Percentiles rank a stretch among this genome's conserved stretches.
Conservation (phyloP, 1,140 invertebrate genomes). For the Nasonia vitripennis region DNA sequence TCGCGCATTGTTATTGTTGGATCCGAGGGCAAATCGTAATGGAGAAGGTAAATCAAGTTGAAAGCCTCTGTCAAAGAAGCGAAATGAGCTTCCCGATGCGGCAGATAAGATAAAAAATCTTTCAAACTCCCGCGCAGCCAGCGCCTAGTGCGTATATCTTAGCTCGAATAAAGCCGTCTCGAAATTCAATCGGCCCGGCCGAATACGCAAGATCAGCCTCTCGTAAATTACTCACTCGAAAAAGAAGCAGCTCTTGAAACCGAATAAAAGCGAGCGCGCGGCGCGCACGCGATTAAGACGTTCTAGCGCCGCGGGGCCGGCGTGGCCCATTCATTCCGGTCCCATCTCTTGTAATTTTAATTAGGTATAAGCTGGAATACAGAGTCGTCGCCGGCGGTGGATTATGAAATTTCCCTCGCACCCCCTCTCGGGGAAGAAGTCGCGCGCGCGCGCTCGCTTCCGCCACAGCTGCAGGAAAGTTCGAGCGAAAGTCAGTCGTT, state of each 20-base stretch:
- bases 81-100: neutral
- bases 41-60: neutral
- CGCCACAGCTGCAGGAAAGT: neutral
- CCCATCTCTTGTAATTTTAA: slow-evolving; percentile 20
- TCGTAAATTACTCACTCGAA: slow-evolving; percentile 15
- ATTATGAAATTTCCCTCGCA: slow-evolving; percentile 26
- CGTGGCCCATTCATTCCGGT: neutral
- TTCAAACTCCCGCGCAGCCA: no score
- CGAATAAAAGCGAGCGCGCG: slow-evolving; percentile 19
- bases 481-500: slow-evolving; percentile 11
- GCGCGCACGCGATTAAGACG: slow-evolving; percentile 1
- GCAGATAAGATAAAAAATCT: neutral
- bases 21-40: no score
- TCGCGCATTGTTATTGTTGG: no score
- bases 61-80: neutral
- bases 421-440: neutral
- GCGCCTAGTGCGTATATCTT: no score
- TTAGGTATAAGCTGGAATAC: slow-evolving; percentile 16
- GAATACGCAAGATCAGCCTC: neutral
- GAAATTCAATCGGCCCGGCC: neutral
- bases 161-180: neutral
- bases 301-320: neutral
- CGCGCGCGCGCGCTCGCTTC: neutral
- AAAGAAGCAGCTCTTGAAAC: neutral
- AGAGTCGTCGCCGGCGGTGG: neutral